Evolutionary conservation across 2,113 vertebrate species (phyloP).

Genomic region (Xenus cinereus): DNA sequence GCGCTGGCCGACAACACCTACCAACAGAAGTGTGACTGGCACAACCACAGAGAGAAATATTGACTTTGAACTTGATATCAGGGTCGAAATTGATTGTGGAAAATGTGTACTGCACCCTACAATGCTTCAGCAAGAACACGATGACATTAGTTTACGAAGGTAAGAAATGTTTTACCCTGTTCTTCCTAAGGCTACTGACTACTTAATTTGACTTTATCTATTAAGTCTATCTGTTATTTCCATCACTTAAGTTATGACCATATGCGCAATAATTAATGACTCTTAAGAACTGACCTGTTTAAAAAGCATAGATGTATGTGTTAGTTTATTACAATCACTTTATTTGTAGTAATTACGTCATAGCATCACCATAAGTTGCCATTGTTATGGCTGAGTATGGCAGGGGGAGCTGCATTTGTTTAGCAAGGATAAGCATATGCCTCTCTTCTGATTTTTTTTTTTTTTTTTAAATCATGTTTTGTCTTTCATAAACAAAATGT

Average conservation of each 20-base stretch:
- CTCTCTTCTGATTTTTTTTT: not conserved
- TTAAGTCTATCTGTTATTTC: not conserved
- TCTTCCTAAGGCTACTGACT: not conserved
- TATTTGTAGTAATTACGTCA: not conserved
- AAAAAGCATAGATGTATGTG: not conserved
- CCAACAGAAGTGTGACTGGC: constrained; percentile 81
- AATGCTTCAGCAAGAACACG: constrained; percentile 88
- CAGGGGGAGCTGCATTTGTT: not conserved
- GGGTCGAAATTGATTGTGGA: constrained; percentile 97
- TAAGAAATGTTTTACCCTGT: not conserved
- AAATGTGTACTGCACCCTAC: constrained; percentile 97
- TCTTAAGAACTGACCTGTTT: not conserved
- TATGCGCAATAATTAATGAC: not conserved
- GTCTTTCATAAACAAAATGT: not conserved
- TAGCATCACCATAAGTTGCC: not conserved
- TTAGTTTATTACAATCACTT: not conserved
- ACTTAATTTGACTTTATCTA: not conserved
- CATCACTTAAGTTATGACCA: not conserved
- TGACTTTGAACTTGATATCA: constrained; percentile 96
- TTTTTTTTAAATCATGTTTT: not conserved
- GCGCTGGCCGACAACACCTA: constrained; percentile 86
- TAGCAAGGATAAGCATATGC: not conserved
- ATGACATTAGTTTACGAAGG: constrained; percentile 88
- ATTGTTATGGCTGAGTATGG: not conserved
- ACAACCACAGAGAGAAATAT: constrained; percentile 91